Evolutionary conservation across 2,888 invertebrate genomes (phyloP), one percentile per base, ranked within the genome.

Genomic region (Tetropium fuscum): DNA sequence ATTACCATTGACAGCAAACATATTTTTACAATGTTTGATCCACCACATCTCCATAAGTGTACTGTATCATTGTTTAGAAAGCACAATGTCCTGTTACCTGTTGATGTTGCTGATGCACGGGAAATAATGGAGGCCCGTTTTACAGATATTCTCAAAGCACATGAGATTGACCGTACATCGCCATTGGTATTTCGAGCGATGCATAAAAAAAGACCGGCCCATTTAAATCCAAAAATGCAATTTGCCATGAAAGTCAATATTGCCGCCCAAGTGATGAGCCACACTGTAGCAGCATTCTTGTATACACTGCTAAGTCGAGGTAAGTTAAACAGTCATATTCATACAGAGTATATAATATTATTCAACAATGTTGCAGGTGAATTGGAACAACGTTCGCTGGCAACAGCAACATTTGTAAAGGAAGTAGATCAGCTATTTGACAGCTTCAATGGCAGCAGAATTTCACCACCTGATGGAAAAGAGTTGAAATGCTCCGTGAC

Each of bases 221-320:
- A 72, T 44, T 18, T 72, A 32, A 40, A 38, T 3, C 71, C 68
- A 27, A 51, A 57, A 10, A 57, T 67, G 56, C 41, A 58, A 45
- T 65, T 34, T 59, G 58, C 69, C 1, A 73, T 71, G 69, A 72
- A 72, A 55, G 66, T 71, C 2, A 62, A 53, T 22, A 40, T 72
- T 22, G 70, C 70, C 25, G 71, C 63, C 2, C 56, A 56, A 49
- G 44, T 62, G 2, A 19, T 62, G 30, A 62, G 58, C 20, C 15
- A 43, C 19, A 54, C 53, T 19, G 34, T 34, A 13, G 34, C 34
- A 6, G 34, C 13, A n/a, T n/a, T n/a, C n/a, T n/a, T n/a, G n/a
- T n/a, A n/a, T n/a, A n/a, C n/a, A n/a, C n/a, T n/a, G n/a, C n/a
- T n/a, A n/a, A n/a, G n/a, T n/a, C n/a, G n/a, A n/a, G n/a, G n/a